Evolutionary conservation across 2,797 vertebrate species (phyloP).

Genomic region (Leptodactylus fallax): DNA sequence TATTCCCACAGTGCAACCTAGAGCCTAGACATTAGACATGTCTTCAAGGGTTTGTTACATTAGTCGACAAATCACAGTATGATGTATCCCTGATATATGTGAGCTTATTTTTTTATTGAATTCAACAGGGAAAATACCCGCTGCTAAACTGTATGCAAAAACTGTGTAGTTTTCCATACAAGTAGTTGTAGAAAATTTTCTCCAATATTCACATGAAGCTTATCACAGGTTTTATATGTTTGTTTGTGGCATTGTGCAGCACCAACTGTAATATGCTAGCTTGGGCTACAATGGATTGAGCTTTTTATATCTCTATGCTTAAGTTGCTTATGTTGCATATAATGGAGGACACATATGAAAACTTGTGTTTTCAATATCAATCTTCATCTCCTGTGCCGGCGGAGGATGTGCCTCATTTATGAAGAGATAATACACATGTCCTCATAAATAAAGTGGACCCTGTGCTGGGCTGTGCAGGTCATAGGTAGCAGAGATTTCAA

Average conservation of each 20-base stretch:
- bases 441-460: too few species aligned
- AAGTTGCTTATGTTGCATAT: too few species aligned
- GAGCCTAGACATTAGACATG: not conserved
- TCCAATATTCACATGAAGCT: not conserved
- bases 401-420: too few species aligned
- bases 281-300: not conserved
- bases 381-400: too few species aligned
- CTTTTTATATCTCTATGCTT: not conserved
- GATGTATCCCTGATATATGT: not conserved
- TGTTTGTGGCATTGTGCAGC: not conserved
- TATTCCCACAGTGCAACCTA: not conserved
- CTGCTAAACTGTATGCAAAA: too few species aligned
- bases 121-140: not conserved
- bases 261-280: not conserved
- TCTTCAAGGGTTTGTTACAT: too few species aligned
- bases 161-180: not conserved
- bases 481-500: too few species aligned
- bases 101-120: not conserved
- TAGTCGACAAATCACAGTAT: not conserved
- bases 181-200: not conserved
- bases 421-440: too few species aligned
- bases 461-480: too few species aligned
- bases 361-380: too few species aligned
- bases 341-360: too few species aligned
- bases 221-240: too few species aligned